Evolutionary conservation across 2,797 vertebrate genomes (phyloP), one percentile per base, ranked within the genome.

Genomic region (Helarctos malayanus): DNA sequence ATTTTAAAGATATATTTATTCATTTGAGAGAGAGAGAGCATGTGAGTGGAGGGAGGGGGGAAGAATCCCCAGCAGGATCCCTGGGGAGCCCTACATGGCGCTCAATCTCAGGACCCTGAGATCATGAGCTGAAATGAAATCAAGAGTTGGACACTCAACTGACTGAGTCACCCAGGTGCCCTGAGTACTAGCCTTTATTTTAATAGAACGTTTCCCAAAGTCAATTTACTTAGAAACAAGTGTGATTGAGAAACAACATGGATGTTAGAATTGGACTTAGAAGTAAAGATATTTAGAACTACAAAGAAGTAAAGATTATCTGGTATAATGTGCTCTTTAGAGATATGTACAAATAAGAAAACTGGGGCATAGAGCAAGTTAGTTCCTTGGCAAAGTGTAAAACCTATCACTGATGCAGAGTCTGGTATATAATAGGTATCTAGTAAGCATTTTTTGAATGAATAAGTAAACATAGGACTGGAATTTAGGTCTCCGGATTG

Each of bases 221-320:
- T 45, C 85, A 86, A 14, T 52, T 95, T 49, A 65, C 38, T 80
- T 68, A 68, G 49, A 86, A 78, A 68, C 6, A 52, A 81, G 49
- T 85, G 9, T 80, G 65, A 85, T 18, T n/a, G 57, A 92, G 57
- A 81, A 92, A 68, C 23, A 89, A 81, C 47, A 75, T 41, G 57
- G 80, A 80, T 2, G 14, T 73, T 68, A 89, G 57, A 92, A 80
- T 13, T 75, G 57, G 27, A 68, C 52, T 89, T 93, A 47, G 68
- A 90, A 89, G 12, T 61, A 90, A 90, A 71, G 4, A 56, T 41
- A 57, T 63, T 92, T 75, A 94, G 76, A 92, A 78, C 41, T 87
- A 25, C 54, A 59, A 52, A 73, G 52, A 47, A 63, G 27, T 91
- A n/a, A 35, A 68, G 13, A n/a, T 88, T n/a, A 76, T 68, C 25